A percentile compares a stretch with the other conserved stretches of the same genome.
Conservation (phyloP, 2,888 invertebrate genomes). For the Monochamus alternatus region DNA sequence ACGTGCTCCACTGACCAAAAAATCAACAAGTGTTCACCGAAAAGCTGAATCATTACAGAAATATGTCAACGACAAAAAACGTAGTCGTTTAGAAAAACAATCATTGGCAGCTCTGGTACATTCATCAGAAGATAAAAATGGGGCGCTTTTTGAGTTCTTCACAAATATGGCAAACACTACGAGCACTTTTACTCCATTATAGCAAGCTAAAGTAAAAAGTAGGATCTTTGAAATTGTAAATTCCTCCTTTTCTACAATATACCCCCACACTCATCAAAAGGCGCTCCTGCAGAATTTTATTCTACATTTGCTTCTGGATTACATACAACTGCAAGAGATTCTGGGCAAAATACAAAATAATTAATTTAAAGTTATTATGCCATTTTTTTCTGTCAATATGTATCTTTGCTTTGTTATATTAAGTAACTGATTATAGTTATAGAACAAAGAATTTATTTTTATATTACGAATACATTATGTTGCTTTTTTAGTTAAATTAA, state of each 20-base stretch:
- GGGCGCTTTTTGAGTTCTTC: not conserved
- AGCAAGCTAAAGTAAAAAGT: constrained; percentile 20
- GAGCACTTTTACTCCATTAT: not conserved
- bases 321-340: constrained; percentile 25
- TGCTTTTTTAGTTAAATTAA: no score
- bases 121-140: constrained; percentile 1
- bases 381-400: no score
- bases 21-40: constrained; percentile 21
- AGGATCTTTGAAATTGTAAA: constrained; percentile 32
- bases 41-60: constrained; percentile 10
- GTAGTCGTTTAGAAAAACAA: constrained; percentile 5
- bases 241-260: constrained; percentile 27
- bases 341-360: constrained; percentile 27
- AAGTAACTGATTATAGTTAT: no score
- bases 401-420: no score
- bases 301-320: constrained; percentile 36
- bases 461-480: no score
- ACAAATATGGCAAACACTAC: constrained; percentile 3
- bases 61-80: constrained; percentile 10
- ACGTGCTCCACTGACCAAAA: constrained; percentile 34
- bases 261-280: constrained; percentile 26
- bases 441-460: no score
- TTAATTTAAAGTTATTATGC: constrained; percentile 3
- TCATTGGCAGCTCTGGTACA: not conserved
- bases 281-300: constrained; percentile 35